These are phyloP conservation scores for Nyctereutes procyonoides DNA, from an alignment of 2,113 vertebrate genomes.

Conservation along the genomic window DNA sequence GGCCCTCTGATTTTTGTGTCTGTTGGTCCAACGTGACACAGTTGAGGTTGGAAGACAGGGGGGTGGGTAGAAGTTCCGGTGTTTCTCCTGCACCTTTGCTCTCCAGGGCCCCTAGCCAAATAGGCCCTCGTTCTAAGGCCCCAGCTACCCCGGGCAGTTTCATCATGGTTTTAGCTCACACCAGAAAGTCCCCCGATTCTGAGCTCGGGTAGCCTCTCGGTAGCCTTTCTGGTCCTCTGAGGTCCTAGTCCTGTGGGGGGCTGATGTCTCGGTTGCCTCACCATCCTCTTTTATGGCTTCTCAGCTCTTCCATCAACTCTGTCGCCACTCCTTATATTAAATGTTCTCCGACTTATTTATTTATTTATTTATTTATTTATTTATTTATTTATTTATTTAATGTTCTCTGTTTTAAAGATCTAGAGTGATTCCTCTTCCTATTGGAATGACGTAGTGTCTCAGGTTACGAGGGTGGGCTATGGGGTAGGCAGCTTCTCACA, in stretches of 20 bases:
- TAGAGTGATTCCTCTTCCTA: background rate
- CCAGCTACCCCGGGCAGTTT: background rate
- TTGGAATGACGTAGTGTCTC: background rate
- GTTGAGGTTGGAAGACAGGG: background rate
- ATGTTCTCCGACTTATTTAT: background rate
- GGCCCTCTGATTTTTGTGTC: background rate
- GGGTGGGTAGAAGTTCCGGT: background rate
- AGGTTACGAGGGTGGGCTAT: background rate
- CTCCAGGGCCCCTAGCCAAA: background rate
- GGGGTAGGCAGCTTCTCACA: background rate
- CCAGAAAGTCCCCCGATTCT: background rate
- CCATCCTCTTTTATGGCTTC: background rate
- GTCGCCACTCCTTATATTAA: background rate
- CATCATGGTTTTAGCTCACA: background rate
- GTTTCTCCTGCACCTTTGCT: background rate
- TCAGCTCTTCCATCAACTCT: background rate
- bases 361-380: too few species aligned
- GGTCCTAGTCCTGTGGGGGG: background rate
- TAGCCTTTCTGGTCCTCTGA: background rate
- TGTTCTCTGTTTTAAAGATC: background rate
- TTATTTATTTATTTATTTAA: too few species aligned
- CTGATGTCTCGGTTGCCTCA: background rate
- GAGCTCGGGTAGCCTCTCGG: background rate
- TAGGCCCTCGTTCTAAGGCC: background rate
- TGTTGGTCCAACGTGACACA: background rate